These are phyloP conservation scores for Perognathus longimembris DNA, from an alignment of 2,113 vertebrate genomes.

Conservation along the genomic window DNA sequence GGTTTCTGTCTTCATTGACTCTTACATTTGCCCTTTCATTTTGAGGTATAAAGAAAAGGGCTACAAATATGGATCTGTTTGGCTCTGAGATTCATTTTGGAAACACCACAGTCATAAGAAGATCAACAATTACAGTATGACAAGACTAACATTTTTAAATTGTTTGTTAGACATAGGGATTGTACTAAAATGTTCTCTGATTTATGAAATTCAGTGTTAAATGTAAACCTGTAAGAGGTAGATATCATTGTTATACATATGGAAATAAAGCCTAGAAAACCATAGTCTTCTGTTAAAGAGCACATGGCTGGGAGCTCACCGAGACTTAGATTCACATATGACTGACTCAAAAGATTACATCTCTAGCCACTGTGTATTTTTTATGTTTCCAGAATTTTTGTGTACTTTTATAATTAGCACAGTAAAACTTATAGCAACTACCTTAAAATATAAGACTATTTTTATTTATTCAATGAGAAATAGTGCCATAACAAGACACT, in stretches of 20 bases:
- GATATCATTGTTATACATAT: too few species aligned
- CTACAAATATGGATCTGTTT: neutral
- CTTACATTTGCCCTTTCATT: neutral
- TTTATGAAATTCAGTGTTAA: neutral
- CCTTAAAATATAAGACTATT: neutral
- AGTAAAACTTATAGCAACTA: neutral
- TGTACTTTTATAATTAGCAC: conserved; percentile 7
- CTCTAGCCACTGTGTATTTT: neutral
- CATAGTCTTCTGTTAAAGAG: neutral
- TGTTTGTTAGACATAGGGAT: neutral
- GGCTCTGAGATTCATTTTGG: neutral
- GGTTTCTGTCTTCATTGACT: neutral
- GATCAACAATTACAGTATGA: neutral
- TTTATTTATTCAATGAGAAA: neutral
- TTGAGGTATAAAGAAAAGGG: neutral
- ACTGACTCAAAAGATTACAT: neutral
- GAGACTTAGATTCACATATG: neutral
- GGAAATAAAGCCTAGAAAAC: neutral
- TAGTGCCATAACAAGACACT: neutral
- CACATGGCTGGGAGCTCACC: neutral
- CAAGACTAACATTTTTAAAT: neutral
- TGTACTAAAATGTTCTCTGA: neutral
- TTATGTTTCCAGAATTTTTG: neutral
- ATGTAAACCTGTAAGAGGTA: neutral
- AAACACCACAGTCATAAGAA: neutral